Base-by-base conservation (phyloP, 37 sponge, comb jelly and placozoan species). In the Tethya wilhelma region DNA sequence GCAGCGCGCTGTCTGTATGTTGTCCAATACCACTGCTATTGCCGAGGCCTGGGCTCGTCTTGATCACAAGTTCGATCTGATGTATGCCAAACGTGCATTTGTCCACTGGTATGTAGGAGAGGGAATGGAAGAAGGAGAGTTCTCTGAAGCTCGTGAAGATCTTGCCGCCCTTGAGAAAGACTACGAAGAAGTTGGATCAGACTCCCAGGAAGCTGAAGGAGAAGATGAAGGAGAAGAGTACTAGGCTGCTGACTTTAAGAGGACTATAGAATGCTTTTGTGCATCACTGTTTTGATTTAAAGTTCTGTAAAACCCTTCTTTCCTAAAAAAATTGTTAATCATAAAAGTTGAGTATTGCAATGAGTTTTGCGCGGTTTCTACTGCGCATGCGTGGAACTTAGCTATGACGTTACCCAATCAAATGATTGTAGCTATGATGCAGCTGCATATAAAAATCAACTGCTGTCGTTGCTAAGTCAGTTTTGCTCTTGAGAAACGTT, bases 41-140 rank as follows among this genome's bases (percentile, higher is more conserved):
- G 97, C 97, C 41, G 97, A 96, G 78, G 97, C 97, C 64, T 96
- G 97, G 97, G 97, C 97, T 78, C 93, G 97, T 79, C 93, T 96
- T 17, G 93, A 96, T 56, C 97, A 96, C 89, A 96, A 96, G 86
- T 96, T 96, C 56, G 97, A 96, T 84, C 89, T 96, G 83, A 96
- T 96, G 97, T 96, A 96, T 71, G 97, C 97, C 85, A 96, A 96
- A 86, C 95, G 97, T 81, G 97, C 94, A 73, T 96, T 96, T 69
- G 97, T 96, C 78, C 97, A 96, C 86, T 96, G 97, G 97, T 96
- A 96, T 42, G 97, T 96, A 2, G 97, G 97, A 74, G 97, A 96
- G 72, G 97, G 97, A 59, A 96, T 96, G 97, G 97, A 96, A 59
- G 97, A 96, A 71, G 97, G 97, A 82, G 97, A 96, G 89, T 96